These are phyloP conservation scores for Drosophila dunni DNA, from an alignment of 1,140 invertebrate species.

Conservation along the genomic window DNA sequence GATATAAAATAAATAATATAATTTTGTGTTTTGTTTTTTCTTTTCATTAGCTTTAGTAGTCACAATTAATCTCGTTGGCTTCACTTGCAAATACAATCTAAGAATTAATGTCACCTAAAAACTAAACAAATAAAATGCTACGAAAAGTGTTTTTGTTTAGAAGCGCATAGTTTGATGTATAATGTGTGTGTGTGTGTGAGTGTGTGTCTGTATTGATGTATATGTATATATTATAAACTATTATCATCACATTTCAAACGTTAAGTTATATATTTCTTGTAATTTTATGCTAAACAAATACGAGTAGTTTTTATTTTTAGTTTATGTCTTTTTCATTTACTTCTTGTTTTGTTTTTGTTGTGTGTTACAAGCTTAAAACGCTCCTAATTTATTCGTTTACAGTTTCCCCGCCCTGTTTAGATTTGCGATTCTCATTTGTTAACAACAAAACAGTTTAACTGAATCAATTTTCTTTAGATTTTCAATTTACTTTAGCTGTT, in stretches of 20 bases:
- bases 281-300: constrained; percentile 75
- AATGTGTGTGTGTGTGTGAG: constrained; percentile 22
- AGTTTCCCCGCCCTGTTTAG: constrained; percentile 24
- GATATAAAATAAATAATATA: constrained; percentile 35
- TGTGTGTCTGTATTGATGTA: constrained; percentile 56
- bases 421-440: constrained; percentile 9
- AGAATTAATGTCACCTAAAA: constrained; percentile 75
- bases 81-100: constrained; percentile 61
- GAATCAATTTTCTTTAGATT: constrained; percentile 3
- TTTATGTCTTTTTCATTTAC: constrained; percentile 66
- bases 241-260: constrained; percentile 82
- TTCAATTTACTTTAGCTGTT: neutral
- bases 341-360: too few relatives aligned
- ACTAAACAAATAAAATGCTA: constrained; percentile 83
- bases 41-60: constrained; percentile 46
- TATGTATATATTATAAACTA: constrained; percentile 74
- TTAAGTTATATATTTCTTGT: constrained; percentile 76
- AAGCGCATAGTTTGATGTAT: constrained; percentile 64
- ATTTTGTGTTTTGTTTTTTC: constrained; percentile 15
- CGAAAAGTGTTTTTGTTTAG: constrained; percentile 64
- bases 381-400: constrained; percentile 55
- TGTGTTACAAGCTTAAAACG: constrained; percentile 72
- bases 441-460: constrained; percentile 8
- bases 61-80: constrained; percentile 80
- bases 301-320: constrained; percentile 48